A percentile compares a stretch with the other conserved stretches of the same genome.
Conservation (phyloP, 1,140 invertebrate species). For the Lepidurus apus region DNA sequence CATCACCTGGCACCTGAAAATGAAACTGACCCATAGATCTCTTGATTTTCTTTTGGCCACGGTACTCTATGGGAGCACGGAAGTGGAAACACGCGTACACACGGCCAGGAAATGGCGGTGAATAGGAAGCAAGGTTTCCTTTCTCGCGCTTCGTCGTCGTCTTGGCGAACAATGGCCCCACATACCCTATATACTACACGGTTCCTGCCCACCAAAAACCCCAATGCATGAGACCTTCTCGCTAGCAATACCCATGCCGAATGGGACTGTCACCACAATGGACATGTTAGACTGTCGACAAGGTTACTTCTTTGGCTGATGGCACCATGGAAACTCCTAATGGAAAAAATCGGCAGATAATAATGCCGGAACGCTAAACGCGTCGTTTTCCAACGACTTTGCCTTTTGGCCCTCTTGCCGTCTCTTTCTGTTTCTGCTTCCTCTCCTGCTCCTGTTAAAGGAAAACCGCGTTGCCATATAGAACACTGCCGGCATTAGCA, state of each 20-base stretch:
- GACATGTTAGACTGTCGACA: conserved; percentile 10
- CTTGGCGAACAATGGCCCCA: not conserved
- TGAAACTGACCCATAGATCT: conserved; percentile 15
- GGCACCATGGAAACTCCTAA: conserved; percentile 9
- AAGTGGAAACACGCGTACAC: conserved; percentile 17
- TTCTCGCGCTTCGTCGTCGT: conserved; percentile 2
- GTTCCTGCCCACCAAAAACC: conserved; percentile 15
- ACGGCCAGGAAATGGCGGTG: conserved; percentile 8
- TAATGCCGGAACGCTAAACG: conserved; percentile 10
- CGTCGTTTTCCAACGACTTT: not conserved
- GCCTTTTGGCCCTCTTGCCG: not conserved
- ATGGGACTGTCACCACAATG: conserved; percentile 20
- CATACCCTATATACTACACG: not conserved
- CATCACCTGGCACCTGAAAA: conserved; percentile 14
- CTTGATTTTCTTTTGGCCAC: not conserved
- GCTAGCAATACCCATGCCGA: not conserved
- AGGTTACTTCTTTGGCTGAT: conserved; percentile 4
- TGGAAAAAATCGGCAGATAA: not conserved
- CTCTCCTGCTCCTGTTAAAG: not conserved
- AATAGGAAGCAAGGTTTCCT: not conserved
- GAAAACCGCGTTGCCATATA: not conserved
- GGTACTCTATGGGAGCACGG: conserved; percentile 13
- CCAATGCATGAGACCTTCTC: conserved; percentile 11
- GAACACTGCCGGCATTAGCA: not conserved
- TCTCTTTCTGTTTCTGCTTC: not conserved